These are phyloP conservation scores for Crossocerus cetratus DNA, from an alignment of 2,888 invertebrate genomes.

Conservation along the genomic window DNA sequence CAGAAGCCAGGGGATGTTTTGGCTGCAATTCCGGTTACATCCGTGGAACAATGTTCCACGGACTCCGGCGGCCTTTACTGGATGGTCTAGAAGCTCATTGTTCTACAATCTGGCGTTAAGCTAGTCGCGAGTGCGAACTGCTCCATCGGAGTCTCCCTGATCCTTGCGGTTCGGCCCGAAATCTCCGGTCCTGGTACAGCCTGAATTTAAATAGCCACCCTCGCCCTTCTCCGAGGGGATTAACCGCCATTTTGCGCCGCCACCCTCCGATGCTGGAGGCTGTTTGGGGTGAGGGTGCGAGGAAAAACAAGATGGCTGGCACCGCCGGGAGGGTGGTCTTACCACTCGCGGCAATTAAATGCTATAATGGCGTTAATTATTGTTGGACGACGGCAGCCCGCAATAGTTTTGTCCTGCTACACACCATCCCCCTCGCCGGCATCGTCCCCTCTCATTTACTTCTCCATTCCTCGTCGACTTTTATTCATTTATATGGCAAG, in stretches of 20 bases:
- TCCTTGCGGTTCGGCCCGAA: conserved; percentile 22
- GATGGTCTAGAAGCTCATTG: not conserved
- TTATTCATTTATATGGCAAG: no score
- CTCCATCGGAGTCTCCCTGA: conserved; percentile 36
- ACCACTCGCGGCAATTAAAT: conserved; percentile 68
- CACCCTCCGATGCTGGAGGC: conserved; percentile 36
- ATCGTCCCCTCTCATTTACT: conserved; percentile 25
- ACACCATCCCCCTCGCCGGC: conserved; percentile 16
- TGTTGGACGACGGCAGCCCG: conserved; percentile 53
- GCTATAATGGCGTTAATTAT: conserved; percentile 71
- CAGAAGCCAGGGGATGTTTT: not conserved
- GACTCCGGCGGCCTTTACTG: not conserved
- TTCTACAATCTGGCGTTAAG: conserved; percentile 3
- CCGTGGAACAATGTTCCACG: conserved; percentile 15
- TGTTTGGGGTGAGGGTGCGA: conserved; percentile 42
- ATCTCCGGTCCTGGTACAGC: conserved; percentile 15
- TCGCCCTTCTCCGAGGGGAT: conserved; percentile 38
- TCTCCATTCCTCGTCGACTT: conserved; percentile 19
- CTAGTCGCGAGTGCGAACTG: conserved; percentile 8
- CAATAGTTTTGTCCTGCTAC: conserved; percentile 58
- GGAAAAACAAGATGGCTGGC: conserved; percentile 68
- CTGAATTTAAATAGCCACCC: conserved; percentile 48
- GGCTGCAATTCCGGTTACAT: conserved; percentile 16
- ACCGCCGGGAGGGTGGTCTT: conserved; percentile 46
- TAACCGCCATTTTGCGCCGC: conserved; percentile 60